phyloP scores from a whole-genome alignment of 2,113 vertebrate species.

The Pluvialis apricaria region DNA sequence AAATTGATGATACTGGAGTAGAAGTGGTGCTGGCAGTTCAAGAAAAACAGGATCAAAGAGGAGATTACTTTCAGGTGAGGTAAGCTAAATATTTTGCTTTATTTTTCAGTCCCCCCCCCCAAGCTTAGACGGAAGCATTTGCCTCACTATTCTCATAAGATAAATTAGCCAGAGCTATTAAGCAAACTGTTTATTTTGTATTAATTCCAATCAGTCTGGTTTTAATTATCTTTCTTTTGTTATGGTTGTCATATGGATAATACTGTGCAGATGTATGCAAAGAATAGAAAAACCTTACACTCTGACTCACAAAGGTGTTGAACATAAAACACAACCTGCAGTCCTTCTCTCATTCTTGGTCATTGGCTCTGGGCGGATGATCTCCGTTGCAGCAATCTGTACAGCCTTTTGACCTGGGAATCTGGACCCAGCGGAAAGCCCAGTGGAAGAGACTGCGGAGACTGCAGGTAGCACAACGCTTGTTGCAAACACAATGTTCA shows the following conservation, averaged over 20 bases:
- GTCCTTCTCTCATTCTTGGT: not conserved
- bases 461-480: not conserved
- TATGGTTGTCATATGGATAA: not conserved
- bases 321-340: not conserved
- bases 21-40: not conserved
- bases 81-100: not conserved
- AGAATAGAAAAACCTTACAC: not conserved
- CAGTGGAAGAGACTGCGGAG: not conserved
- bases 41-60: slow-evolving; percentile 1
- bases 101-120: not conserved
- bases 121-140: not conserved
- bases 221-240: slow-evolving; percentile 22
- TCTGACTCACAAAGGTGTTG: not conserved
- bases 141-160: not conserved
- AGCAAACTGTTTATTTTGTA: slow-evolving; percentile 24
- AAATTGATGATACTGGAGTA: not conserved
- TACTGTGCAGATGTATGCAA: not conserved
- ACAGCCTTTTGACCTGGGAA: not conserved
- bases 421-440: not conserved
- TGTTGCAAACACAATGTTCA: accelerated
- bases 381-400: not conserved
- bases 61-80: not conserved
- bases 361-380: not conserved
- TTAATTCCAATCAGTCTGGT: not conserved
- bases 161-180: slow-evolving; percentile 10